Evolutionary conservation across 2,797 vertebrate species (phyloP).

Genomic region (Halcyon leucocephala): DNA sequence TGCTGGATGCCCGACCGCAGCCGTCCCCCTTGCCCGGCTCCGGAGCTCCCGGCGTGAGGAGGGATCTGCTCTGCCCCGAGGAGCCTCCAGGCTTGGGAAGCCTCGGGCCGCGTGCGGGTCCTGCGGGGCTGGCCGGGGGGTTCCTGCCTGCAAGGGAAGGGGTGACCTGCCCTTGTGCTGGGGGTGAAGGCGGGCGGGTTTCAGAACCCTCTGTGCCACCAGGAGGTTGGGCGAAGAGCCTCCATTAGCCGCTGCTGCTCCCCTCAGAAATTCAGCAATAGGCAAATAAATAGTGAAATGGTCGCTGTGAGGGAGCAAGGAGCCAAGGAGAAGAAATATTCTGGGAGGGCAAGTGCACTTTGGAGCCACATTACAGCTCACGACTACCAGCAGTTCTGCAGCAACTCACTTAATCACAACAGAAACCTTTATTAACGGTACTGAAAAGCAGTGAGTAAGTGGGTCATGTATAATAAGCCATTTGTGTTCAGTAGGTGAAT

Average conservation of each 20-base stretch:
- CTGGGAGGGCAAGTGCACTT: background rate
- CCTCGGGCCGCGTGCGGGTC: background rate
- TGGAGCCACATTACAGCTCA: constrained; percentile 47
- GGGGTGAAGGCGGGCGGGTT: background rate
- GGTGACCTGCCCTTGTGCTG: background rate
- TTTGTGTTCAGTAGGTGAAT: constrained; percentile 81
- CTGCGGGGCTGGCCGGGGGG: background rate
- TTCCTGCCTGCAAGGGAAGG: background rate
- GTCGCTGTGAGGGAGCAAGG: constrained; percentile 20
- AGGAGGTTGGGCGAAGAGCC: background rate
- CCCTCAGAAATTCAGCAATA: constrained; percentile 39
- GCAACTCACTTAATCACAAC: constrained; percentile 77
- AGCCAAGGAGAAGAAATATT: constrained; percentile 45
- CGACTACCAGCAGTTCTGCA: constrained; percentile 25
- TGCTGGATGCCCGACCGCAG: background rate
- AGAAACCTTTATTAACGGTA: constrained; percentile 79
- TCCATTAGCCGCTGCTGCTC: constrained; percentile 27
- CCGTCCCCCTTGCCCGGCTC: background rate
- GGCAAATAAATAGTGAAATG: constrained; percentile 68
- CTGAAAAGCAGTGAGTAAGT: constrained; percentile 72
- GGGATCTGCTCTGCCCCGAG: background rate
- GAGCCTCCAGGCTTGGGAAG: background rate
- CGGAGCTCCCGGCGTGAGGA: accelerated
- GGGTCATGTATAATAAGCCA: constrained; percentile 80
- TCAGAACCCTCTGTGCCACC: background rate